Evolutionary conservation across 35 echinoderm and acorn worm species (phyloP), one percentile per base, ranked within the genome.

Genomic region (Heliocidaris erythrogramma): DNA sequence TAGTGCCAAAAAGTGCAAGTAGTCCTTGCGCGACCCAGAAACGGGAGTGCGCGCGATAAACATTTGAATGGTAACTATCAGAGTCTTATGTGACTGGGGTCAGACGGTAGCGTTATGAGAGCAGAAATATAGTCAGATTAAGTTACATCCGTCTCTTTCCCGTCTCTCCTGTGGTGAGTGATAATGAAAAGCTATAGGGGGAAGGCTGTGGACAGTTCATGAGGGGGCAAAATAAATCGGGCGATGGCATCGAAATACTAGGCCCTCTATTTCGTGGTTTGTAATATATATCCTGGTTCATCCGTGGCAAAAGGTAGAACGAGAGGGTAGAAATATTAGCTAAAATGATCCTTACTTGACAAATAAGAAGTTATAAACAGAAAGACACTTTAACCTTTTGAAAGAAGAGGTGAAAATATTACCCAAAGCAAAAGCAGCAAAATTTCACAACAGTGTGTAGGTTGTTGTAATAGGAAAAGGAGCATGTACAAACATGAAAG

Each of bases 21-120:
- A 89, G 87, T 89, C 87, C 87, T 89, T 89, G 87, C 87, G 18
- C 87, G 87, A 89, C 87, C 87, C 87, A 89, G 87, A 89, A 89
- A 89, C 87, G 87, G 17, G 47, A 89, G 87, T 47, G 87, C 47
- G 31, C 31, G 87, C 87, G 87, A 89, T 89, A 89, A 89, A 89
- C 87, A 89, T 89, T 89, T 89, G 87, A 89, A 32, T 89, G 87
- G 87, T 89, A 89, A 24, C 87, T n/a, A 89, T 89, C 87, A 89
- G 87, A 31, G 87, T 89, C 87, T 32, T 42, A 18, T 32, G 87
- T 18, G 87, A 78, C 18, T 89, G 31, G 32, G 87, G 87, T 89
- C 87, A 89, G 87, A 89, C 87, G 29, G 87, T 89, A 89, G 31
- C 31, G 87, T 89, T 89, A 89, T 89, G 47, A 89, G 31, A 89